Evolutionary conservation across 2,797 vertebrate genomes (phyloP).

Genomic region (Sorex maritimensis): DNA sequence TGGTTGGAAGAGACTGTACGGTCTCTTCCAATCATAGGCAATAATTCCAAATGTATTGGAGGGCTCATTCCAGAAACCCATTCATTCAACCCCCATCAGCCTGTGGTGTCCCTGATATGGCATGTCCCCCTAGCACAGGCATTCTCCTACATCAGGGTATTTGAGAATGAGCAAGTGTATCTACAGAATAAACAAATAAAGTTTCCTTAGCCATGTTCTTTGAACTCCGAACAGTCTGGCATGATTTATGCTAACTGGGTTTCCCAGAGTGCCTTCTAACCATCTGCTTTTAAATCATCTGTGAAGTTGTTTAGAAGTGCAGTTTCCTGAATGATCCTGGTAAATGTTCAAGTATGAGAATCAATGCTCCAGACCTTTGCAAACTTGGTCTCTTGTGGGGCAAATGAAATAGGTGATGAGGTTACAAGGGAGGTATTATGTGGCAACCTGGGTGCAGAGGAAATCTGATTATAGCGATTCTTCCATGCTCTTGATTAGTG

Average conservation of each 20-base stretch:
- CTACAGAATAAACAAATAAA: neutral
- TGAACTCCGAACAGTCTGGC: neutral
- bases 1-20: neutral
- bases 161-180: neutral
- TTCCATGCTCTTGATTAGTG: neutral
- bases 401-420: neutral
- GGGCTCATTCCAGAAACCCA: neutral
- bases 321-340: neutral
- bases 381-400: slow-evolving; percentile 39
- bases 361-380: neutral
- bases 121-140: neutral
- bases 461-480: neutral
- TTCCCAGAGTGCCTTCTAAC: neutral
- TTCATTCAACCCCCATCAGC: neutral
- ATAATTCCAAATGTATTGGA: neutral
- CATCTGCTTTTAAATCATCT: slow-evolving; percentile 41
- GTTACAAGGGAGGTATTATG: neutral
- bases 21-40: slow-evolving; percentile 2
- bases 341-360: neutral
- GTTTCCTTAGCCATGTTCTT: neutral
- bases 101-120: neutral
- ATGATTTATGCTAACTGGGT: neutral
- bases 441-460: neutral
- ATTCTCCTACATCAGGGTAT: neutral
- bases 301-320: slow-evolving; percentile 2